Evolutionary conservation across 2,113 vertebrate species (phyloP).

Genomic region (Mustela nigripes): DNA sequence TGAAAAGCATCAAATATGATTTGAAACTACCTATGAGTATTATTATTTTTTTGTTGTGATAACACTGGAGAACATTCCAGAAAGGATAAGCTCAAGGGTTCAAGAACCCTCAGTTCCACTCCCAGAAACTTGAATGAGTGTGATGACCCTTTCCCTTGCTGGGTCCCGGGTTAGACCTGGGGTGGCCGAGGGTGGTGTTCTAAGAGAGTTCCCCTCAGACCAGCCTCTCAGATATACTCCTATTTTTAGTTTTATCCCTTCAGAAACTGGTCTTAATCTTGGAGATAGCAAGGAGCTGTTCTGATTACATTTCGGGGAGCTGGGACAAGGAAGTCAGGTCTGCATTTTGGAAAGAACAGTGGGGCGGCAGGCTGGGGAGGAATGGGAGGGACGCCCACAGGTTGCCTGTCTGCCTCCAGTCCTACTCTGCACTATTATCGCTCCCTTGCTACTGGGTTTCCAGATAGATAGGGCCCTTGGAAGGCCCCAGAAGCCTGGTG

Average conservation of each 20-base stretch:
- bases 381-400: neutral
- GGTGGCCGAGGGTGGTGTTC: neutral
- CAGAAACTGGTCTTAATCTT: no score
- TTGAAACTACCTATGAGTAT: rapidly evolving
- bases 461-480: neutral
- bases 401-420: neutral
- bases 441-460: neutral
- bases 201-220: neutral
- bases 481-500: neutral
- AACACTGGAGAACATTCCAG: neutral
- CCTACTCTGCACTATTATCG: neutral
- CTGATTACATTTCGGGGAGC: no score
- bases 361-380: no score
- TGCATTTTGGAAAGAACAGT: no score
- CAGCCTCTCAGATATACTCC: no score
- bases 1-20: neutral
- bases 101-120: neutral
- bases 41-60: neutral
- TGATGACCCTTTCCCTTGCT: neutral
- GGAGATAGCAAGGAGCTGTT: no score
- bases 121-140: rapidly evolving
- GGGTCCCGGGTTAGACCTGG: neutral
- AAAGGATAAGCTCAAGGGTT: neutral
- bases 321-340: no score
- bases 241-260: no score